These are phyloP conservation scores for Drosophila nannoptera DNA, from an alignment of 1,140 invertebrate species.

Conservation along the genomic window DNA sequence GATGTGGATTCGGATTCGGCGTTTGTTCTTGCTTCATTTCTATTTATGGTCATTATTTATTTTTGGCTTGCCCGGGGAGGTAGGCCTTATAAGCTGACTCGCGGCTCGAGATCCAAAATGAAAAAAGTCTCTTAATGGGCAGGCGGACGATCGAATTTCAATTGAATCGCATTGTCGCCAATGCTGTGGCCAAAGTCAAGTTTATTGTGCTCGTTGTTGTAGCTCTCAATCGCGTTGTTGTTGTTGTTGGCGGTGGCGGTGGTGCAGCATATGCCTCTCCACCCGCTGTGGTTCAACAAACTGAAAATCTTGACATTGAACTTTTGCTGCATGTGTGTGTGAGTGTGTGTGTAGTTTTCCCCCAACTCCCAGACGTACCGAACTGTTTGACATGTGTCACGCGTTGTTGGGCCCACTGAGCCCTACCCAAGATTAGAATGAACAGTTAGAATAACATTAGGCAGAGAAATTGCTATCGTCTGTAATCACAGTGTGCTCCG, in stretches of 20 bases:
- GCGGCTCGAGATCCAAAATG: constrained; percentile 22
- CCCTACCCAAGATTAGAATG: not conserved
- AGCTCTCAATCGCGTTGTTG: not conserved
- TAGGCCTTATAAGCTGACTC: constrained; percentile 37
- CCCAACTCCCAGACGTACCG: no score
- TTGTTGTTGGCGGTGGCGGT: constrained; percentile 3
- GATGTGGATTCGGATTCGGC: not conserved
- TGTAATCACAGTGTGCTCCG: no score
- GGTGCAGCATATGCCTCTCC: not conserved
- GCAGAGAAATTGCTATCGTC: no score
- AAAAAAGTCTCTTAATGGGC: constrained; percentile 37
- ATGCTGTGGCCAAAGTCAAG: constrained; percentile 12
- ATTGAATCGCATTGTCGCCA: constrained; percentile 7
- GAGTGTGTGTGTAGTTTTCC: no score
- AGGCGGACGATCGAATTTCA: constrained; percentile 35
- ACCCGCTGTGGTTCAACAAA: constrained; percentile 36
- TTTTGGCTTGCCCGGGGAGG: not conserved
- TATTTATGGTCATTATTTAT: constrained; percentile 21
- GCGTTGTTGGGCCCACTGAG: constrained; percentile 26
- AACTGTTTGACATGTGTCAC: constrained; percentile 21
- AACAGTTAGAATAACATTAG: no score
- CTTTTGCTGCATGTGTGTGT: constrained; percentile 32
- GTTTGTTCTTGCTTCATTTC: not conserved
- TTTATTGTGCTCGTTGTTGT: not conserved
- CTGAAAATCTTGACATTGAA: constrained; percentile 49